Conservation (phyloP, 2,113 vertebrate species). For the Probosciger aterrimus region DNA sequence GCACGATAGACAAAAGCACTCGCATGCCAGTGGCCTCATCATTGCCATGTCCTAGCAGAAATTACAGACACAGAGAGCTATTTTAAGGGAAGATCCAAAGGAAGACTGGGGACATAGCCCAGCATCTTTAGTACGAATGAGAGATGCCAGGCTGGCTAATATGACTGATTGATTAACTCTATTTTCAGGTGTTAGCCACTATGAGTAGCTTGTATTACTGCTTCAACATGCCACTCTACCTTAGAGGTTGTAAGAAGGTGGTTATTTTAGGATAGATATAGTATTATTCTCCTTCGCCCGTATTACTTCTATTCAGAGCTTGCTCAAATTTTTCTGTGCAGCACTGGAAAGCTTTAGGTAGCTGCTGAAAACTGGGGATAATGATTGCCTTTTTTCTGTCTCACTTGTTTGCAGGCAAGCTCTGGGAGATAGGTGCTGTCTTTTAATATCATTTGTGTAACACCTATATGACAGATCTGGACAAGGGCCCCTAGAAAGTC, state of each 20-base stretch:
- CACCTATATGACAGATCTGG: background rate
- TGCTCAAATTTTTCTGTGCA: background rate
- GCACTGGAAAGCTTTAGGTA: background rate
- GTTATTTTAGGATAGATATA: background rate
- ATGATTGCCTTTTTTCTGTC: background rate
- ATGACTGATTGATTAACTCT: background rate
- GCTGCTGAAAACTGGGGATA: background rate
- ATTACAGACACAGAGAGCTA: background rate
- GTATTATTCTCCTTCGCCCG: background rate
- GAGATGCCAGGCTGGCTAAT: background rate
- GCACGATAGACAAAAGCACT: background rate
- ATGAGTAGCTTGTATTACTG: background rate
- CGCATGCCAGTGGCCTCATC: fast-evolving
- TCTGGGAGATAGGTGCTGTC: background rate
- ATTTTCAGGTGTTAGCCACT: background rate
- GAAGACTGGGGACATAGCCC: fast-evolving
- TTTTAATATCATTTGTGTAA: background rate
- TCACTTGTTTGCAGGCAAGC: background rate
- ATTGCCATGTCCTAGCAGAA: background rate
- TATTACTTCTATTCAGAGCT: background rate
- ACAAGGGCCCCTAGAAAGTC: background rate
- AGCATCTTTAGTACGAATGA: background rate
- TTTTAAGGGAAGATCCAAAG: background rate
- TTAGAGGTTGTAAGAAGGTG: background rate
- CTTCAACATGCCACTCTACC: background rate